Base-by-base conservation (phyloP, 1,140 invertebrate species). In the Sitobion miscanthi region DNA sequence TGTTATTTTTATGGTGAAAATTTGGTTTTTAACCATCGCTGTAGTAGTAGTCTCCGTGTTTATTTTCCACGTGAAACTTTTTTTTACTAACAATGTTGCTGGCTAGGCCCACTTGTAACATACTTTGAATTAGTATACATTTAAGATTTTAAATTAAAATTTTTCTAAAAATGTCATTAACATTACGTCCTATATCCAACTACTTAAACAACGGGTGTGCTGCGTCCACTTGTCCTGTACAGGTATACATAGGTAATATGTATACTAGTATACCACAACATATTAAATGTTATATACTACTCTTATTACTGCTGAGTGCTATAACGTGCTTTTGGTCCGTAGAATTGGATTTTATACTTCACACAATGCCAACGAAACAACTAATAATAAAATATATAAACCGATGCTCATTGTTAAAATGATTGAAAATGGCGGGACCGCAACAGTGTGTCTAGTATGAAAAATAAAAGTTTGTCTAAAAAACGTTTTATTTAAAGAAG, bases 381-480 rank as follows among this genome's bases (percentile, higher is more conserved):
- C 62, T 69, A 69, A 69, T 69, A 69, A 69, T n/a, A n/a, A 69
- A 69, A 62, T 62, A 69, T n/a, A 69, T n/a, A 69, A 69, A 69
- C n/a, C 62, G 62, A 69, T n/a, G 30, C 4, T 69, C 62, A n/a
- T 69, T 69, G 62, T 69, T 69, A 69, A 30, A 69, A n/a, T 0
- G 62, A 69, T n/a, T 69, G 62, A 69, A 69, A 69, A 69, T n/a
- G 30, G 6, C 62, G 14, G 4, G 17, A n/a, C 11, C 30, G 5
- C 62, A 17, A 11, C 62, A n/a, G 62, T 17, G 11, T 69, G 30
- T 4, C 4, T 69, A 69, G 30, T 17, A 69, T n/a, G 25, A 69
- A 69, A 69, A 69, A 69, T 69, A 69, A 69, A n/a, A 69, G 5
- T 4, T 69, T 17, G 30, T 69, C 30, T 69, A 17, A n/a, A 69